Conservation (phyloP, 2,113 vertebrate species). For the Rhombomys opimus region DNA sequence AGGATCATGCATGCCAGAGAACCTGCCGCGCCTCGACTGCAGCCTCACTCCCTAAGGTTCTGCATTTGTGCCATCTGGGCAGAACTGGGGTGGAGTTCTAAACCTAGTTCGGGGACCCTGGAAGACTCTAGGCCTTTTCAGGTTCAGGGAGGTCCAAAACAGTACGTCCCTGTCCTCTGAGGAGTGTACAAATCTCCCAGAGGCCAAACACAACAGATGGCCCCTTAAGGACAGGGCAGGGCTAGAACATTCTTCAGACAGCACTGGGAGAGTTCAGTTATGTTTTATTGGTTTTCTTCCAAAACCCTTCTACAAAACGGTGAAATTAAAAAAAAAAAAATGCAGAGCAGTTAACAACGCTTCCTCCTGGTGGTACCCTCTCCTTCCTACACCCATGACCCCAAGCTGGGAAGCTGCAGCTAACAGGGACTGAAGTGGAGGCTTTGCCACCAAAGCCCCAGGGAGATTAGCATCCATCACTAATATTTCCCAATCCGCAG, state of each 20-base stretch:
- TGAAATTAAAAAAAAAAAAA: slow-evolving; percentile 59
- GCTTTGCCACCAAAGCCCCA: background rate
- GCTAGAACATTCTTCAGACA: background rate
- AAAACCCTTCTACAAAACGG: slow-evolving; percentile 67
- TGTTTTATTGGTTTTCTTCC: slow-evolving; percentile 70
- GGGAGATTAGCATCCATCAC: background rate
- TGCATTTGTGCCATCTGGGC: background rate
- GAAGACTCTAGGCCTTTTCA: background rate
- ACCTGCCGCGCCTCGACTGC: background rate
- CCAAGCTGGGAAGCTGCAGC: background rate
- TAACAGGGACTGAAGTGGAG: background rate
- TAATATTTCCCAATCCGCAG: background rate
- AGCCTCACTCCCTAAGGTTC: background rate
- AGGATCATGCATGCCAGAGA: background rate
- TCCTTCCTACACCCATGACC: background rate
- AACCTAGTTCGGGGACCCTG: background rate
- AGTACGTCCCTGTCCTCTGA: background rate
- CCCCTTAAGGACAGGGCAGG: background rate
- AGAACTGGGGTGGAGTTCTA: background rate
- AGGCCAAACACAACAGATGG: background rate
- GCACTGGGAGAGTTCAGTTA: background rate
- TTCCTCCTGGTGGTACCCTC: background rate
- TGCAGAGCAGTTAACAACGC: background rate
- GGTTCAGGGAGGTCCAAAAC: background rate
- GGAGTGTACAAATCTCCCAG: background rate